These are phyloP conservation scores for Sialis lutaria DNA, from an alignment of 2,888 invertebrate species.

Conservation along the genomic window DNA sequence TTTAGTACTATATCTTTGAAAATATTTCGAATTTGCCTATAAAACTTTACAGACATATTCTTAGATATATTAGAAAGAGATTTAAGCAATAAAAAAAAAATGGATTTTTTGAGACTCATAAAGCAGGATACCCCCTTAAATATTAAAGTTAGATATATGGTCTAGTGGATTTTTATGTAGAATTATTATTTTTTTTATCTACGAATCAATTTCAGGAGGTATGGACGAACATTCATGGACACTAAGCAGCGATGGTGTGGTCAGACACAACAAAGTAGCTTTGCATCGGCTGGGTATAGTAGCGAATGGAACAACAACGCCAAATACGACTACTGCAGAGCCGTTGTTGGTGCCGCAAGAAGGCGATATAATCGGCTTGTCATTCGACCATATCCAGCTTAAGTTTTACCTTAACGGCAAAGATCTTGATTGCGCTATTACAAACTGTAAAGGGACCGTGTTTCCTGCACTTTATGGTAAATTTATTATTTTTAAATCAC, in stretches of 20 bases:
- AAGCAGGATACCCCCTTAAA: no score
- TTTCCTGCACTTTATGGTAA: slow-evolving; percentile 88
- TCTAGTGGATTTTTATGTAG: no score
- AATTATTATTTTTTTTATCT: no score
- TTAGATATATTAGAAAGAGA: no score
- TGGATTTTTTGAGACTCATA: no score
- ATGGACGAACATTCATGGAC: slow-evolving; percentile 87
- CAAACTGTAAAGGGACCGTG: slow-evolving; percentile 77
- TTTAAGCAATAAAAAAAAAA: no score
- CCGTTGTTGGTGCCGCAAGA: slow-evolving; percentile 54
- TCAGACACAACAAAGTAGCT: slow-evolving; percentile 70
- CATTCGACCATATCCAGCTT: slow-evolving; percentile 90
- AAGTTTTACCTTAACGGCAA: slow-evolving; percentile 90
- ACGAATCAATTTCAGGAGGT: slow-evolving; percentile 41
- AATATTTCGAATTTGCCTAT: no score
- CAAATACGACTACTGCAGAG: slow-evolving; percentile 17
- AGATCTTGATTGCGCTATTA: slow-evolving; percentile 65
- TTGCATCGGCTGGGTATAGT: slow-evolving; percentile 38
- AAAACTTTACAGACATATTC: no score
- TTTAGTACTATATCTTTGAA: no score
- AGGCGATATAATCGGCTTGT: slow-evolving; percentile 85
- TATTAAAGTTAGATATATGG: no score
- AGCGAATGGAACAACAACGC: slow-evolving; percentile 16
- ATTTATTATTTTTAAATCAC: slow-evolving; percentile 4
- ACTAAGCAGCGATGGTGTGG: slow-evolving; percentile 72